phyloP scores from a whole-genome alignment of 2,797 vertebrate genomes.

The Phoebastria nigripes region DNA sequence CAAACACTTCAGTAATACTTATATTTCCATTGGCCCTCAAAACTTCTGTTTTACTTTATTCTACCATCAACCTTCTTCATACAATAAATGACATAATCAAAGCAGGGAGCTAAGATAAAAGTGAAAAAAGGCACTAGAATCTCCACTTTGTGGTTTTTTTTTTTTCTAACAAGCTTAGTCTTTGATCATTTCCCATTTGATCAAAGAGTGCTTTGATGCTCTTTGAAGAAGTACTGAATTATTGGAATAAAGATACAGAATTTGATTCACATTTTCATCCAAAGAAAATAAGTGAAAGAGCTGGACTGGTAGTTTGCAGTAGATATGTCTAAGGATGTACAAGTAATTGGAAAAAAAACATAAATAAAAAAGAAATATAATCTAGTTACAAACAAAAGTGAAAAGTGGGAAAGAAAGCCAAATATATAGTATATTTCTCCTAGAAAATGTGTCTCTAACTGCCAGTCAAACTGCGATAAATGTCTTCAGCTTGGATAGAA shows the following conservation, averaged over 20 bases:
- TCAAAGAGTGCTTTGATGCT: conserved; percentile 69
- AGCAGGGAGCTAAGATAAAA: conserved; percentile 50
- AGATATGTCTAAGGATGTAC: not conserved
- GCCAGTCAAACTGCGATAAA: conserved; percentile 7
- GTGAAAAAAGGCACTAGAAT: conserved; percentile 38
- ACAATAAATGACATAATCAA: conserved; percentile 67
- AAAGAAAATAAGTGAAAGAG: not conserved
- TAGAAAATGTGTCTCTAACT: not conserved
- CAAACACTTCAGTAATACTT: not conserved
- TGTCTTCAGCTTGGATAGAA: not conserved
- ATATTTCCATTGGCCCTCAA: not conserved
- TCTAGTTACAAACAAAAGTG: not conserved
- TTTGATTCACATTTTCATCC: conserved; percentile 49
- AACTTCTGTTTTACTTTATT: conserved; percentile 22
- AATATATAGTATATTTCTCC: not conserved
- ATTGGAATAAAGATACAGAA: conserved; percentile 17
- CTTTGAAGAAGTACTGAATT: conserved; percentile 65
- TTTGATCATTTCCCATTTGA: conserved; percentile 74
- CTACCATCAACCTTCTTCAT: not conserved
- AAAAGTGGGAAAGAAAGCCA: not conserved
- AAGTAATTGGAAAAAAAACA: not conserved
- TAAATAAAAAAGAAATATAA: not conserved
- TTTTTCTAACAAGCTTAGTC: conserved; percentile 42
- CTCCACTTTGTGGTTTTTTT: conserved; percentile 13
- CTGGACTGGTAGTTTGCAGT: not conserved